phyloP scores from a whole-genome alignment of 1,140 invertebrate genomes.

The Sycophila sp. region DNA sequence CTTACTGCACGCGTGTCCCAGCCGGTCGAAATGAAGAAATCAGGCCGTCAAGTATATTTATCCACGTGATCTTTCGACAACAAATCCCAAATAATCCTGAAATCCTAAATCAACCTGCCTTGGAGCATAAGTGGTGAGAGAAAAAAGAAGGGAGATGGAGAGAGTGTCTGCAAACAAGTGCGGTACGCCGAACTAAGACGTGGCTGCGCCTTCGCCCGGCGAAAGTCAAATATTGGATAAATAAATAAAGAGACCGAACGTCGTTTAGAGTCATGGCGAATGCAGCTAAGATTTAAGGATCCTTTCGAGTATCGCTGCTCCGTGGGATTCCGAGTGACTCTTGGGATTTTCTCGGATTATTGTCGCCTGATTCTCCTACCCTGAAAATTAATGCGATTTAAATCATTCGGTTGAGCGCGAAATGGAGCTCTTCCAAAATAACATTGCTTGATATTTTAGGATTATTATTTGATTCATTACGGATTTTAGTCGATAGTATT shows the following conservation, averaged over 20 bases:
- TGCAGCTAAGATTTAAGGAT: slow-evolving; percentile 35
- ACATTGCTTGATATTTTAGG: neutral
- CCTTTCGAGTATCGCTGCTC: neutral
- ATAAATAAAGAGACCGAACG: slow-evolving; percentile 53
- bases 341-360: too few relatives aligned
- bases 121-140: too few relatives aligned
- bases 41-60: slow-evolving; percentile 54
- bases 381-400: too few relatives aligned
- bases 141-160: neutral
- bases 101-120: slow-evolving; percentile 66
- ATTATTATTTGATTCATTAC: too few relatives aligned
- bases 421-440: neutral
- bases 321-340: too few relatives aligned
- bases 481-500: too few relatives aligned
- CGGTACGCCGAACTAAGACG: slow-evolving; percentile 37
- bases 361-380: too few relatives aligned
- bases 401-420: neutral
- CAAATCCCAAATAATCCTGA: slow-evolving; percentile 60
- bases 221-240: slow-evolving; percentile 61
- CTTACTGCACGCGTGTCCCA: neutral
- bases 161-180: slow-evolving; percentile 54
- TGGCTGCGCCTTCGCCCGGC: slow-evolving; percentile 40
- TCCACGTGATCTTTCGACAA: slow-evolving; percentile 60
- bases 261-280: slow-evolving; percentile 44
- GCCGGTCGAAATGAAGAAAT: slow-evolving; percentile 48